Conservation (phyloP, 1,140 invertebrate genomes). For the Oscheius sp. region DNA sequence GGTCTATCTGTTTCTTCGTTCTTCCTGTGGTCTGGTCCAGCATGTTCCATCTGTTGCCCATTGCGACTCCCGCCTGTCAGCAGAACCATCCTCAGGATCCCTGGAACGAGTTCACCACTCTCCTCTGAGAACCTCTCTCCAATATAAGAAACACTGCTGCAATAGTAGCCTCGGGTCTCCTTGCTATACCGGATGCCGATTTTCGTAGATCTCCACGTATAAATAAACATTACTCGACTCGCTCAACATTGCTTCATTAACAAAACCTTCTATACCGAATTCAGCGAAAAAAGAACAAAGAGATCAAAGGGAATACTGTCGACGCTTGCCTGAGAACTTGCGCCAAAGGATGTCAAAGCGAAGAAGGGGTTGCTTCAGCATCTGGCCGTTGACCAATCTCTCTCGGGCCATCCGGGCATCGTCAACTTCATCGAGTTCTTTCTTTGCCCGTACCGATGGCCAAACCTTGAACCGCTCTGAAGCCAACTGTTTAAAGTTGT, state of each 20-base stretch:
- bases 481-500: too few relatives aligned
- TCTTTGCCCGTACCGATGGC: not conserved
- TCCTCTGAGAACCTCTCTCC: constrained; percentile 13
- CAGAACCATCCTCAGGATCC: constrained; percentile 26
- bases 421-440: not conserved
- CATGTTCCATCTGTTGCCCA: constrained; percentile 25
- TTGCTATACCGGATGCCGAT: not conserved
- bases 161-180: not conserved
- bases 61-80: constrained; percentile 8
- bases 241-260: too few relatives aligned
- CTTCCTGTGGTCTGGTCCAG: constrained; percentile 32
- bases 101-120: constrained; percentile 27
- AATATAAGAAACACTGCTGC: not conserved
- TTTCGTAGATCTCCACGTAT: not conserved
- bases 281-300: too few relatives aligned
- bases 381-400: not conserved
- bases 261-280: too few relatives aligned
- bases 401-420: not conserved
- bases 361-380: constrained; percentile 12
- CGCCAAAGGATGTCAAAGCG: constrained; percentile 10
- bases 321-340: not conserved
- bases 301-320: too few relatives aligned
- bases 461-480: not conserved
- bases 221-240: too few relatives aligned
- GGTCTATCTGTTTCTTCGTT: constrained; percentile 33